These are phyloP conservation scores for Peromyscus attwateri DNA, from an alignment of 2,797 vertebrate genomes.

Conservation along the genomic window DNA sequence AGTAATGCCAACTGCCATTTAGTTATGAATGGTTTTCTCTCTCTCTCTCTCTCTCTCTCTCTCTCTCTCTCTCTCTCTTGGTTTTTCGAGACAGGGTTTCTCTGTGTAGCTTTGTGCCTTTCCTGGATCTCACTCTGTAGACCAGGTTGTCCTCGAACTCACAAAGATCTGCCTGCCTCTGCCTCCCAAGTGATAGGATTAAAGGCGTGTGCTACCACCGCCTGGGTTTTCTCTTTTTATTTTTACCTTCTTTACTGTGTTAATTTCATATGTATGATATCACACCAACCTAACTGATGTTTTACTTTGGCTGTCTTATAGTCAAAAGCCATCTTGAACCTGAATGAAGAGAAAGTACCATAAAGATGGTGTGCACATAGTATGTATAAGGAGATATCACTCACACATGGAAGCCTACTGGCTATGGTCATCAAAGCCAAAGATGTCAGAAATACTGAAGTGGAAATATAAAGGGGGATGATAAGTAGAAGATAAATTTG, in stretches of 20 bases:
- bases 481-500: not conserved
- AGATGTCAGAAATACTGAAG: not conserved
- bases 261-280: not conserved
- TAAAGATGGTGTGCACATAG: not conserved
- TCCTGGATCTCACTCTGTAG: no score
- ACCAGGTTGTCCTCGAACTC: no score
- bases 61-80: no score
- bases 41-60: no score
- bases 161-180: no score
- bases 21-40: not conserved
- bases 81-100: no score
- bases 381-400: not conserved
- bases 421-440: not conserved
- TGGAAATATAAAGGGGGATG: not conserved
- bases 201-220: no score
- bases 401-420: not conserved
- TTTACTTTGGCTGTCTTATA: not conserved
- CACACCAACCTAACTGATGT: accelerated
- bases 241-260: not conserved
- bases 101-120: no score
- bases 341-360: not conserved
- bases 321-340: not conserved
- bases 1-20: not conserved
- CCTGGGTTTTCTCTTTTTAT: no score
- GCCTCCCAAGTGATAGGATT: no score